These are phyloP conservation scores for Polypedilum vanderplanki DNA, from an alignment of 1,140 invertebrate species.

Conservation along the genomic window DNA sequence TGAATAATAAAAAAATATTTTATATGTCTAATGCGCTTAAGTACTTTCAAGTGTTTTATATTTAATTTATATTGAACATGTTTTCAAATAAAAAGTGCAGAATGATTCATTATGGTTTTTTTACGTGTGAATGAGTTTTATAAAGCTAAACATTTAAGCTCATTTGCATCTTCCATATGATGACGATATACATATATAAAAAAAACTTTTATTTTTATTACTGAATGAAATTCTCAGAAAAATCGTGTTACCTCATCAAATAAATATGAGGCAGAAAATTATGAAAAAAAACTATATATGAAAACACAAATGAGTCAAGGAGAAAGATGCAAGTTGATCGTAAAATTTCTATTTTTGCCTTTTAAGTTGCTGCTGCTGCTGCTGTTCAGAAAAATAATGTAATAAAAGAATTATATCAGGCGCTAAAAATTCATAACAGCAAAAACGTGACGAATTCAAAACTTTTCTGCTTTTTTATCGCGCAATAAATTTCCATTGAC, in stretches of 20 bases:
- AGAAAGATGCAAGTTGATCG: conserved; percentile 1
- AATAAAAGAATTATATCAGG: no score
- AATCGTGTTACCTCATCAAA: neutral
- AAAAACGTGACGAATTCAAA: conserved; percentile 1
- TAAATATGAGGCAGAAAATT: neutral
- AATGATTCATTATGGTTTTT: neutral
- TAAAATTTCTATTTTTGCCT: neutral
- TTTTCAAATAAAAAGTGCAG: no score
- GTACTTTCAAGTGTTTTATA: no score
- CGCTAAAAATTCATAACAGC: neutral
- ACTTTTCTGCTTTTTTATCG: neutral
- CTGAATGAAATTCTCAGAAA: conserved; percentile 4
- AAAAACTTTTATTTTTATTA: neutral
- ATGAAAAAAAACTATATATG: conserved; percentile 15
- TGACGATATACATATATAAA: neutral
- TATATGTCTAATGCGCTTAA: no score
- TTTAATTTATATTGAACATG: no score
- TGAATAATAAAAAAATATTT: no score
- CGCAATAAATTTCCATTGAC: conserved; percentile 11
- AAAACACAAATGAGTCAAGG: neutral
- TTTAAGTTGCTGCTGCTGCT: no score
- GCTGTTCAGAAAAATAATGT: no score
- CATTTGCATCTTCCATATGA: no score
- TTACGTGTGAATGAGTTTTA: neutral
- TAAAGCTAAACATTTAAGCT: no score